A percentile compares a stretch with the other conserved stretches of the same genome.
These are phyloP conservation scores for Turritopsis rubra DNA, from an alignment of 30 jellyfish, hydroid and myxozoan species.

Conservation along the genomic window DNA sequence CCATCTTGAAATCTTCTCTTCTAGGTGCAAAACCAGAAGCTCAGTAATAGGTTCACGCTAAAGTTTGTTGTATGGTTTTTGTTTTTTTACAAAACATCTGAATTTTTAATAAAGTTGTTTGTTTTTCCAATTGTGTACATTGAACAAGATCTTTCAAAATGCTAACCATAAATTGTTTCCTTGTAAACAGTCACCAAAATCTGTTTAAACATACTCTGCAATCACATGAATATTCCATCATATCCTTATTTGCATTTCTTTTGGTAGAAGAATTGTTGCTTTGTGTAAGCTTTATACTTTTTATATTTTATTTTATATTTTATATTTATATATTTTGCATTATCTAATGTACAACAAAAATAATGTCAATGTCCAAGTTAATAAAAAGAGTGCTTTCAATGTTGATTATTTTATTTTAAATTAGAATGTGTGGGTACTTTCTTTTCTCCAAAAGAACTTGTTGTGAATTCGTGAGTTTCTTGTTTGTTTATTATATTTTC, in stretches of 20 bases:
- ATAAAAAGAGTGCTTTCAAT: too few species aligned
- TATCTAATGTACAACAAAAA: too few species aligned
- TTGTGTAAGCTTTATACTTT: too few species aligned
- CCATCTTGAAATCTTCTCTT: background rate
- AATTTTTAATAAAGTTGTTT: background rate
- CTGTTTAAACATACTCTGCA: background rate
- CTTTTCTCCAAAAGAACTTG: too few species aligned
- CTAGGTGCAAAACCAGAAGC: background rate
- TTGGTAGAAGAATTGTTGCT: background rate
- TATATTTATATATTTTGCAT: too few species aligned
- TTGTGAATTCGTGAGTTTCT: too few species aligned
- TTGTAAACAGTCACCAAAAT: background rate
- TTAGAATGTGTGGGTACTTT: too few species aligned
- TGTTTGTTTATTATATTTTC: too few species aligned
- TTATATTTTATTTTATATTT: too few species aligned
- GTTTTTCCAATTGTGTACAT: background rate
- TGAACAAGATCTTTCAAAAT: background rate
- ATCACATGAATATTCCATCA: background rate
- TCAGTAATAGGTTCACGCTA: background rate
- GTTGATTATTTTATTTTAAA: too few species aligned
- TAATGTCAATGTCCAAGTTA: too few species aligned
- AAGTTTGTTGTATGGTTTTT: background rate
- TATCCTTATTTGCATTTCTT: background rate
- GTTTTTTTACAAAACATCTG: background rate
- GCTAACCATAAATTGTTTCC: background rate